These are phyloP conservation scores for Pteria penguin DNA, from an alignment of 2,888 invertebrate species.

Conservation along the genomic window DNA sequence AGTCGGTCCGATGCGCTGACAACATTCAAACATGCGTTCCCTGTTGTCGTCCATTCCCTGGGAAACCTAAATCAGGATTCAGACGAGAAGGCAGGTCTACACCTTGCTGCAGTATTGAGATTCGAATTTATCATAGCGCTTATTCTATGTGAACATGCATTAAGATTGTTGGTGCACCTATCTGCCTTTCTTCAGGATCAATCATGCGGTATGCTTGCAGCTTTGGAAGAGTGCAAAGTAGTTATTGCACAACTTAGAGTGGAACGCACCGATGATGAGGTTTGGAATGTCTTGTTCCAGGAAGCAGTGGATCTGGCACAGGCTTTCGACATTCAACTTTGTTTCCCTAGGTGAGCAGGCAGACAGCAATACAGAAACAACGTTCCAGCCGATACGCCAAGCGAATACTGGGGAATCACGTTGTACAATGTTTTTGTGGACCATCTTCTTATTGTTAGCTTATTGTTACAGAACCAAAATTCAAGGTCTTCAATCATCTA, in stretches of 20 bases:
- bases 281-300: conserved; percentile 28
- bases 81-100: conserved; percentile 8
- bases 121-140: conserved; percentile 35
- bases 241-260: conserved; percentile 10
- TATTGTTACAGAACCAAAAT: no score
- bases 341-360: conserved; percentile 25
- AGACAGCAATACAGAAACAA: conserved; percentile 29
- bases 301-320: conserved; percentile 4
- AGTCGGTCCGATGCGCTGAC: conserved; percentile 36
- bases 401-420: conserved; percentile 10
- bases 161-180: no score
- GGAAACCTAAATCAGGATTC: conserved; percentile 12
- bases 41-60: conserved; percentile 32
- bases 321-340: no score
- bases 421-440: conserved; percentile 13
- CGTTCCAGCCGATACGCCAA: conserved; percentile 18
- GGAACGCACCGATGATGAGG: conserved; percentile 19
- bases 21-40: conserved; percentile 39
- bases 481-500: no score
- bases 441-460: no score
- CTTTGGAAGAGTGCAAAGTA: conserved; percentile 24
- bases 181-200: conserved; percentile 21
- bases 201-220: no score
- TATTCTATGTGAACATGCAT: conserved; percentile 27
- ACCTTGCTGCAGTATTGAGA: background rate